phyloP scores from a whole-genome alignment of 2,113 vertebrate species.

The Regulus satrapa region DNA sequence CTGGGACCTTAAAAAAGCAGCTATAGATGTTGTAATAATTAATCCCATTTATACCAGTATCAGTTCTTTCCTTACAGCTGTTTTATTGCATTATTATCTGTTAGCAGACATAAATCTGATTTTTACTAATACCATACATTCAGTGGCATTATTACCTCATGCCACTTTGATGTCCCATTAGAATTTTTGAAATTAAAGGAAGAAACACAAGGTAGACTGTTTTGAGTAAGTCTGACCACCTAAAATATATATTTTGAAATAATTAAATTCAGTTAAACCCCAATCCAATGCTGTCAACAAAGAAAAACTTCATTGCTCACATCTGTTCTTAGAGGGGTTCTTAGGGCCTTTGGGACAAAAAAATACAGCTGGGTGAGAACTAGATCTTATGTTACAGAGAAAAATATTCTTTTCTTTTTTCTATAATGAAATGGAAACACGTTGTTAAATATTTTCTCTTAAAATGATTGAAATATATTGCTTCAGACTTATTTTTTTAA shows the following conservation, averaged over 20 bases:
- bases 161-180: neutral
- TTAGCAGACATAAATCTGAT: neutral
- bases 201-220: neutral
- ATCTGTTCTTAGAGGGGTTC: neutral
- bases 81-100: neutral
- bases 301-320: neutral
- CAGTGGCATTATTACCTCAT: neutral
- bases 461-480: neutral
- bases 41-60: neutral
- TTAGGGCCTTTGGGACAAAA: neutral
- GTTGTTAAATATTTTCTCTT: neutral
- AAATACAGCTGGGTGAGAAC: neutral
- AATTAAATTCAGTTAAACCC: neutral
- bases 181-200: neutral
- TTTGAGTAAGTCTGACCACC: neutral
- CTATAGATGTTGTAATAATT: neutral
- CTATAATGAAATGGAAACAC: neutral
- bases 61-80: neutral
- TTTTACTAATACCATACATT: neutral
- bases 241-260: neutral
- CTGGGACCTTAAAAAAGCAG: neutral
- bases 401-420: neutral
- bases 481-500: neutral
- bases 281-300: neutral
- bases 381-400: neutral